A percentile compares a stretch with the other conserved stretches of the same genome.
Conservation (phyloP, 1,140 invertebrate species). For the Hydropsyche tenuis region DNA sequence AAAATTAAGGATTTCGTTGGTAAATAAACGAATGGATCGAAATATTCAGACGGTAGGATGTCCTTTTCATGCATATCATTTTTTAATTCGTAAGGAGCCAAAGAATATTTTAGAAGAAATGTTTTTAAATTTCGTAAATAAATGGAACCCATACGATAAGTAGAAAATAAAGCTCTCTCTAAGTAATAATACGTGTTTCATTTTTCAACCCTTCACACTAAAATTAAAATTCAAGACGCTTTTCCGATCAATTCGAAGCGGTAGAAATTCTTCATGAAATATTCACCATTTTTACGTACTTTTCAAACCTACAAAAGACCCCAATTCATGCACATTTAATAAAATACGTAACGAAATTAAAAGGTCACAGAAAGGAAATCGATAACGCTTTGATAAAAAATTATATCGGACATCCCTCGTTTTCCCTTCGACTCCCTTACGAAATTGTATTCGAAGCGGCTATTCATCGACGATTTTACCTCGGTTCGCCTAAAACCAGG, state of each 20-base stretch:
- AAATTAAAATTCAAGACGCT: neutral
- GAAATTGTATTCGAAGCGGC: neutral
- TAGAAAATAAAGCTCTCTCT: conserved; percentile 41
- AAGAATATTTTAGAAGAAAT: conserved; percentile 45
- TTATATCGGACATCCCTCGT: neutral
- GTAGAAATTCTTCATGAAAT: too few relatives aligned
- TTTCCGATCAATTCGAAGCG: too few relatives aligned
- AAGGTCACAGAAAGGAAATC: neutral
- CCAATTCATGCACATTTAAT: neutral
- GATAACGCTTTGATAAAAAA: neutral
- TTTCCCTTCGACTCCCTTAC: neutral
- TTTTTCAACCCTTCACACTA: neutral
- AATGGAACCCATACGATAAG: conserved; percentile 34
- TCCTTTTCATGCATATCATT: conserved; percentile 48
- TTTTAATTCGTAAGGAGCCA: conserved; percentile 45
- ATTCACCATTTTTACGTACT: too few relatives aligned
- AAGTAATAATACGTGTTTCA: conserved; percentile 21
- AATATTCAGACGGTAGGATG: conserved; percentile 35
- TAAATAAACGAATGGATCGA: conserved; percentile 20
- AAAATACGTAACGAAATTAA: neutral
- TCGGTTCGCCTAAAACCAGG: too few relatives aligned
- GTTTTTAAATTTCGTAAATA: conserved; percentile 37
- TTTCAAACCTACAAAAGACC: too few relatives aligned
- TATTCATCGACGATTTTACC: neutral
- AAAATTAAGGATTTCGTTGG: conserved; percentile 15